A percentile compares a stretch with the other conserved stretches of the same genome.
These are phyloP conservation scores for Mylabris sibirica DNA, from an alignment of 2,888 invertebrate species.

Conservation along the genomic window DNA sequence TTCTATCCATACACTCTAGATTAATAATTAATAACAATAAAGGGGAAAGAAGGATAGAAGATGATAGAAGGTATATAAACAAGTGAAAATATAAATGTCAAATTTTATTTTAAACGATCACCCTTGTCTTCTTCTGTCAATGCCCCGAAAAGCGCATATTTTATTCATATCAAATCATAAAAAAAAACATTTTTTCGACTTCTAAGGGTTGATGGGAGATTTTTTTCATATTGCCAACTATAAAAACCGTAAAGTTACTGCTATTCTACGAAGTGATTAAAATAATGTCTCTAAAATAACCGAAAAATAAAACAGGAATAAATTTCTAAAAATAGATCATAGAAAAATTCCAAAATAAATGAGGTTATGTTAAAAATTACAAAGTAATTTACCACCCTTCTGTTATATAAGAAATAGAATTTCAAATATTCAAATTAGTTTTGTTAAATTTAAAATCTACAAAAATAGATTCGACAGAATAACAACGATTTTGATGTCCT, in stretches of 20 bases:
- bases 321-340: background rate
- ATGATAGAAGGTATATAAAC: no score
- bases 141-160: background rate
- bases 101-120: conserved; percentile 48
- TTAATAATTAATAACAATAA: background rate
- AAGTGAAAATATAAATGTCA: conserved; percentile 55
- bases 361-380: background rate
- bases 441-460: background rate
- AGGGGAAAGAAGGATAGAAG: conserved; percentile 8
- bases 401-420: background rate
- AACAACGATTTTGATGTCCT: no score
- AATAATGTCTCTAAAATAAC: background rate
- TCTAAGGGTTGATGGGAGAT: background rate
- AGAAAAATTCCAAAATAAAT: background rate
- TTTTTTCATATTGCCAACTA: background rate
- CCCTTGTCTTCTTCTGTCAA: background rate
- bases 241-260: conserved; percentile 20
- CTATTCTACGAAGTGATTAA: conserved; percentile 36
- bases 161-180: no score
- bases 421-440: background rate
- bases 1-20: conserved; percentile 11
- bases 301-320: background rate
- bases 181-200: no score
- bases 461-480: background rate
- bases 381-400: background rate